Evolutionary conservation across 2,797 vertebrate genomes (phyloP).

Genomic region (Chloroceryle inda): DNA sequence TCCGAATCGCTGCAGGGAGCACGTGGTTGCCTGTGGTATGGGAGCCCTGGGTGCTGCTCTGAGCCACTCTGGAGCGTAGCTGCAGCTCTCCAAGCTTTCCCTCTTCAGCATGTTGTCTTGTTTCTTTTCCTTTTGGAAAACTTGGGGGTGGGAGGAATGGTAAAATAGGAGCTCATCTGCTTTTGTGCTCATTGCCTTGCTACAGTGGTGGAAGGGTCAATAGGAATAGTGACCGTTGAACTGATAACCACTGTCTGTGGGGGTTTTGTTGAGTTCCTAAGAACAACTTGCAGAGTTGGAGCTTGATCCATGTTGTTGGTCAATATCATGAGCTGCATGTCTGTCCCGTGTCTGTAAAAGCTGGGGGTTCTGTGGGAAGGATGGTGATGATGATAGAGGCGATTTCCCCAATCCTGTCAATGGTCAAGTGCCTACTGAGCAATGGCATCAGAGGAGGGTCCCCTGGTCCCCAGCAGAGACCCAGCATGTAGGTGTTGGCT

Average conservation of each 20-base stretch:
- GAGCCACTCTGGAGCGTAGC: accelerated
- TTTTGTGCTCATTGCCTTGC: background rate
- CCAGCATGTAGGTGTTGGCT: accelerated
- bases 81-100: background rate
- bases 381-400: accelerated
- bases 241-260: accelerated
- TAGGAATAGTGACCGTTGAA: background rate
- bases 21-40: accelerated
- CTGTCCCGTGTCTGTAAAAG: accelerated
- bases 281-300: background rate
- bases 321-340: accelerated
- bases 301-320: accelerated
- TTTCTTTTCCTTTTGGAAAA: background rate
- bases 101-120: background rate
- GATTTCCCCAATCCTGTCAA: accelerated
- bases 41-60: background rate
- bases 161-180: background rate
- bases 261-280: background rate
- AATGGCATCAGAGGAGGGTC: background rate
- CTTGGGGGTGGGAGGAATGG: accelerated
- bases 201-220: background rate
- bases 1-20: accelerated
- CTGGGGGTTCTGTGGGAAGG: background rate
- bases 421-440: background rate
- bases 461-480: background rate